Conservation (phyloP, 2,113 vertebrate genomes). For the Phalacrocorax carbo region DNA sequence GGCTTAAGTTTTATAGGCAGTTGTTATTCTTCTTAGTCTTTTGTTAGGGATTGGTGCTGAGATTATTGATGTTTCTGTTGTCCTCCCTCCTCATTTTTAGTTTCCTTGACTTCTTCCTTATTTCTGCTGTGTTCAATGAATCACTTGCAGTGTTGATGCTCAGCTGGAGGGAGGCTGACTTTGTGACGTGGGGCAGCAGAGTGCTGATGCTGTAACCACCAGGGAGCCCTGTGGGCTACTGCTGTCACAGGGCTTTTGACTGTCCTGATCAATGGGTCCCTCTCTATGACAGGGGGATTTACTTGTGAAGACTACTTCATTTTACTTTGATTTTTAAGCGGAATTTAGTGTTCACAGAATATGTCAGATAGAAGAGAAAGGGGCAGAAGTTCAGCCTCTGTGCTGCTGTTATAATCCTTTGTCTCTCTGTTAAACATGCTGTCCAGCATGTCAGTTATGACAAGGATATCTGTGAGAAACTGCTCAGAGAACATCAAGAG, state of each 20-base stretch:
- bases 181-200: background rate
- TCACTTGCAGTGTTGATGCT: background rate
- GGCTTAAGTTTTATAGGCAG: background rate
- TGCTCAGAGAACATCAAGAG: background rate
- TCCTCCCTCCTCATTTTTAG: background rate
- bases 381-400: background rate
- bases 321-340: background rate
- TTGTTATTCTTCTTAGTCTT: background rate
- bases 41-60: background rate
- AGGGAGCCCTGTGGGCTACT: background rate
- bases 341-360: background rate
- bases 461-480: background rate
- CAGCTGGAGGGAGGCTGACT: background rate
- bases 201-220: background rate
- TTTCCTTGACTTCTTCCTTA: background rate
- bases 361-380: background rate
- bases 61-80: background rate
- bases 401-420: background rate
- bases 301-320: background rate
- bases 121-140: background rate
- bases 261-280: background rate
- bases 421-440: background rate
- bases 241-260: background rate
- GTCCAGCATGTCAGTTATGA: background rate
- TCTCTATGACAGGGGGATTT: background rate